These are phyloP conservation scores for Synchiropus splendidus DNA, from an alignment of 2,113 vertebrate species.

Conservation along the genomic window DNA sequence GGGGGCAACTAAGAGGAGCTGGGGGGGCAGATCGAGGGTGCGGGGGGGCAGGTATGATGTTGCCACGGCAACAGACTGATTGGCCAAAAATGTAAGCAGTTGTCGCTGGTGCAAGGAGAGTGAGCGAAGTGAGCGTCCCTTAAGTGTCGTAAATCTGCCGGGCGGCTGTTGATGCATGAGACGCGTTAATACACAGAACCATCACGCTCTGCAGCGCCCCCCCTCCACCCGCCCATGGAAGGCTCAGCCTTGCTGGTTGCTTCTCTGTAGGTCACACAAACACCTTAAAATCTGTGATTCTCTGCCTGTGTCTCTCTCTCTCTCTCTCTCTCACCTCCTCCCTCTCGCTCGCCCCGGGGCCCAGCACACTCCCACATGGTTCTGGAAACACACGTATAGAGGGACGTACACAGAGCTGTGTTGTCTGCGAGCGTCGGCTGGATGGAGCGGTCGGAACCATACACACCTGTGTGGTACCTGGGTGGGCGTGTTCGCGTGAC, in stretches of 20 bases:
- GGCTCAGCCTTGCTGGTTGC: constrained; percentile 30
- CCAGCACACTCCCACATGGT: constrained; percentile 71
- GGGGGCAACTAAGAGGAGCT: not conserved
- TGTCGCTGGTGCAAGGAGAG: constrained; percentile 81
- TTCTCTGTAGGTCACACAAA: constrained; percentile 36
- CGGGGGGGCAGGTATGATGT: constrained; percentile 68
- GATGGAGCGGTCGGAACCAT: constrained; percentile 8
- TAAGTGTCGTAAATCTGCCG: constrained; percentile 98
- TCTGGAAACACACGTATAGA: constrained; percentile 21
- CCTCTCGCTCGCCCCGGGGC: constrained; percentile 60
- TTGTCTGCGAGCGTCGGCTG: constrained; percentile 50
- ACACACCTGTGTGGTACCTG: constrained; percentile 49
- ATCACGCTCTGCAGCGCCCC: constrained; percentile 60
- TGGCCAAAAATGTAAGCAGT: constrained; percentile 99
- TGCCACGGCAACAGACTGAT: constrained; percentile 96
- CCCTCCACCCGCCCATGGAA: not conserved
- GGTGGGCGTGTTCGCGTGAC: constrained; percentile 29
- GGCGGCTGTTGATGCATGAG: constrained; percentile 90
- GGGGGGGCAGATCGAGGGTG: constrained; percentile 1
- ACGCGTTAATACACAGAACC: constrained; percentile 86
- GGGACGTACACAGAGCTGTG: constrained; percentile 52
- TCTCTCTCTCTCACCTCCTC: constrained; percentile 12
- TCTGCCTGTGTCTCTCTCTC: constrained; percentile 6
- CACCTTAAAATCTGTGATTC: constrained; percentile 21
- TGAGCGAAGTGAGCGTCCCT: constrained; percentile 84